Conservation (phyloP, 2,888 invertebrate species). For the Aphrophora alni region DNA sequence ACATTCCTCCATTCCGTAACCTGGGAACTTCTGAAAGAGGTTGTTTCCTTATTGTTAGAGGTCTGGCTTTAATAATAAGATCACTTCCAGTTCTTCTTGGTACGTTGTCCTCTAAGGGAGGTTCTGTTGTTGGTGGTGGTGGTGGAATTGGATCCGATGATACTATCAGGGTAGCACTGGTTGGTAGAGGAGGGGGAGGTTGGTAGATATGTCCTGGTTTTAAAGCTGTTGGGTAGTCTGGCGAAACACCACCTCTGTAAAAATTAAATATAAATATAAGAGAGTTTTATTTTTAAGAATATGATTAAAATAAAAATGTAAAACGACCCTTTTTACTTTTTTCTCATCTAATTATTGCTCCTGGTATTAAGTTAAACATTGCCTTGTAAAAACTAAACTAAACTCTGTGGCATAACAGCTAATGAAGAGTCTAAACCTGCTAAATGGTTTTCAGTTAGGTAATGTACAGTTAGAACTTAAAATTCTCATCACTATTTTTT, state of each 20-base stretch:
- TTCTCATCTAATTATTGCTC: too few relatives aligned
- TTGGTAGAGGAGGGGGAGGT: conserved; percentile 2
- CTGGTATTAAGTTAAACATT: too few relatives aligned
- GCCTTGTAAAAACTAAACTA: too few relatives aligned
- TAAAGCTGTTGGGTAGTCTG: conserved; percentile 9
- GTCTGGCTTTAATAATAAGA: conserved; percentile 75
- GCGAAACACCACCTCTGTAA: conserved; percentile 21
- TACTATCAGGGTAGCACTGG: conserved; percentile 21
- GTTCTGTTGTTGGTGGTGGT: conserved; percentile 36
- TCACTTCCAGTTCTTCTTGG: conserved; percentile 26
- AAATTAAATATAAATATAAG: neutral
- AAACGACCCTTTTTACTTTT: too few relatives aligned
- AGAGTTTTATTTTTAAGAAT: too few relatives aligned
- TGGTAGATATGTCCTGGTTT: conserved; percentile 30
- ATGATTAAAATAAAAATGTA: too few relatives aligned
- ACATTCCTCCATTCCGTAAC: conserved; percentile 61
- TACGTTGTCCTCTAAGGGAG: conserved; percentile 16
- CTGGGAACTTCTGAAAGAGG: conserved; percentile 80
- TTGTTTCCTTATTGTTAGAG: conserved; percentile 82
- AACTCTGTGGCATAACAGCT: too few relatives aligned
- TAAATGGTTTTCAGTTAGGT: too few relatives aligned
- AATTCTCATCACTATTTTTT: too few relatives aligned
- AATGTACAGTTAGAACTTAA: too few relatives aligned
- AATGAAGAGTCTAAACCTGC: too few relatives aligned
- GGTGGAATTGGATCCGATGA: conserved; percentile 28